Evolutionary conservation across 2,888 invertebrate species (phyloP), one percentile per base, ranked within the genome.

Genomic region (Platycheirus albimanus): DNA sequence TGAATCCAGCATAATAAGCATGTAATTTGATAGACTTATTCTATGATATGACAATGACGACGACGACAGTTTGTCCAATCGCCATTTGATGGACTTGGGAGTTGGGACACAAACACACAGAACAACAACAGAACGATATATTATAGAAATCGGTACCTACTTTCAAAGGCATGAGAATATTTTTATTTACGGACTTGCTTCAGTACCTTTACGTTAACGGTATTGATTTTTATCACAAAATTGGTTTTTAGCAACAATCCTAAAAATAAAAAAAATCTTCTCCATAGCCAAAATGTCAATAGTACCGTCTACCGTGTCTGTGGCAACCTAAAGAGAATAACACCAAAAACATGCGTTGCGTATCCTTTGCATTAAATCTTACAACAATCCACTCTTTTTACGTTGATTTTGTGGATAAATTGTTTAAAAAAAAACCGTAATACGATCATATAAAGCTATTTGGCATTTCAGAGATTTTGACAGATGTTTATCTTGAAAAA

Each of bases 141-240:
- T n/a, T n/a, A n/a, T n/a, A n/a, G n/a, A n/a, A n/a, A n/a, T n/a
- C n/a, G n/a, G n/a, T n/a, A n/a, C n/a, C n/a, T n/a, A n/a, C n/a
- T n/a, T n/a, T n/a, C n/a, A n/a, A n/a, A n/a, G n/a, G n/a, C n/a
- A n/a, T 28, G 15, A 58, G 41, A 56, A 54, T 36, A 10, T 51
- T 15, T n/a, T 24, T 33, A n/a, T n/a, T n/a, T n/a, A n/a, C n/a
- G 33, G 36, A 56, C 20, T 56, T 20, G 24, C 15, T 19, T 13
- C 24, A 45, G 61, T 61, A 61, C 61, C 45, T 61, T 61, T 61
- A 61, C 61, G 41, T 61, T 61, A 45, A 30, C 45, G 45, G 45
- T 61, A 61, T 61, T 61, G 61, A 61, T 61, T 61, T 61, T 61
- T 61, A 61, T 61, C 61, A 61, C 61, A 61, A 61, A 45, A 45